Evolutionary conservation across 2,113 vertebrate species (phyloP).

Genomic region (Bufo gargarizans): DNA sequence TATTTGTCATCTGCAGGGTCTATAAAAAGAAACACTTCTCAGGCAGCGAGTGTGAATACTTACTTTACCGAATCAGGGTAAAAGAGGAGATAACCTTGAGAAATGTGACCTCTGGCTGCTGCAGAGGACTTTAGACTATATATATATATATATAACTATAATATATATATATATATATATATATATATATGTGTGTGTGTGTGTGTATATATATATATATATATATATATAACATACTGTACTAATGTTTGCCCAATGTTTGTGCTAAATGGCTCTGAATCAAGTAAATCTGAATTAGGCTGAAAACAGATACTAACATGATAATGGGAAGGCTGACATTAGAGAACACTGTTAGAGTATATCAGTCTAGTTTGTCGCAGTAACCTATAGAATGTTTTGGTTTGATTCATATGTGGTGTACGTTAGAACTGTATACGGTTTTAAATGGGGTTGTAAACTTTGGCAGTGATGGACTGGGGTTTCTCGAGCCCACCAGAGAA

Average conservation of each 20-base stretch:
- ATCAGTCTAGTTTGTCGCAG: neutral
- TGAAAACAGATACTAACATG: neutral
- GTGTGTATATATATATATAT: neutral
- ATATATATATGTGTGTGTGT: too few relatives aligned
- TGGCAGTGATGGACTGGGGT: too few relatives aligned
- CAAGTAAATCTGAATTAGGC: slow-evolving; percentile 15
- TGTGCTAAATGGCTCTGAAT: slow-evolving; percentile 4
- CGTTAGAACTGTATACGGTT: too few relatives aligned
- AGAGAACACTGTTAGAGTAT: neutral
- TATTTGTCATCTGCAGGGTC: slow-evolving; percentile 76
- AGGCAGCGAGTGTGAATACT: slow-evolving; percentile 79
- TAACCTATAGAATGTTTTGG: neutral
- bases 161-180: too few relatives aligned
- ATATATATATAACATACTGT: neutral
- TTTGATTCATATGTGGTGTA: too few relatives aligned
- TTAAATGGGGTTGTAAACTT: too few relatives aligned
- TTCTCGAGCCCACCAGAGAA: too few relatives aligned
- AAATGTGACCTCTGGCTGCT: slow-evolving; percentile 72
- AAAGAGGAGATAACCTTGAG: slow-evolving; percentile 81
- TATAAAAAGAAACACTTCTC: slow-evolving; percentile 86
- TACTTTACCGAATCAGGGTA: slow-evolving; percentile 78
- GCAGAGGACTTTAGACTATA: slow-evolving; percentile 39
- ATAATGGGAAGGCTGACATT: neutral
- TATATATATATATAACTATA: neutral
- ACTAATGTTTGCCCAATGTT: slow-evolving; percentile 12